A percentile compares a stretch with the other conserved stretches of the same genome.
Evolutionary conservation across 2,113 vertebrate genomes (phyloP).

Genomic region (Merops nubicus): DNA sequence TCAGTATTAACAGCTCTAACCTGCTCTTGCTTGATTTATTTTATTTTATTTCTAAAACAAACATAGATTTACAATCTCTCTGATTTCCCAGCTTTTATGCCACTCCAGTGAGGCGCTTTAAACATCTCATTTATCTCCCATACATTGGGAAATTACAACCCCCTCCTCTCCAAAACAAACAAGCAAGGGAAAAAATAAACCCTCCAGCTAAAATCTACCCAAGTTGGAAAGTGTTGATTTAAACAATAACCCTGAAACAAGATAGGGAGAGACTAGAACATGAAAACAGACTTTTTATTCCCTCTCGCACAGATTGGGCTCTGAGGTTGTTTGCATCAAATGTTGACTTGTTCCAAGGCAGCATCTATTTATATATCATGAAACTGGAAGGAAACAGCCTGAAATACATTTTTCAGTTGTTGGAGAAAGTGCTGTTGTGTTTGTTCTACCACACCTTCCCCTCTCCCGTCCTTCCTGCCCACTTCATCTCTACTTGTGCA

Average conservation of each 20-base stretch:
- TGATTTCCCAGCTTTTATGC: slow-evolving; percentile 53
- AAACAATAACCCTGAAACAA: slow-evolving; percentile 52
- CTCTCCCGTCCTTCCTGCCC: neutral
- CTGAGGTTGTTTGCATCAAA: slow-evolving; percentile 12
- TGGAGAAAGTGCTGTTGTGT: neutral
- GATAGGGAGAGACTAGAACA: neutral
- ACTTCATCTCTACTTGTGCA: neutral
- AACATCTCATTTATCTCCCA: slow-evolving; percentile 65
- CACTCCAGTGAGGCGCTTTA: slow-evolving; percentile 56
- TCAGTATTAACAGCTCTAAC: slow-evolving; percentile 59
- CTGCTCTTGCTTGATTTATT: slow-evolving; percentile 57
- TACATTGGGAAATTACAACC: slow-evolving; percentile 51
- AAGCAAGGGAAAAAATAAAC: neutral
- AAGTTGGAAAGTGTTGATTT: slow-evolving; percentile 46
- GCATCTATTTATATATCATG: neutral
- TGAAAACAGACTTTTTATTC: neutral
- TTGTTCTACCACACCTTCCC: neutral
- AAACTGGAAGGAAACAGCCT: neutral
- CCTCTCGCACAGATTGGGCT: neutral
- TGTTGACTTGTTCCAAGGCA: slow-evolving; percentile 22
- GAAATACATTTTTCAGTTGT: neutral
- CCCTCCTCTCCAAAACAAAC: slow-evolving; percentile 53
- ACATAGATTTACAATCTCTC: slow-evolving; percentile 54
- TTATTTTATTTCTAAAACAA: slow-evolving; percentile 65
- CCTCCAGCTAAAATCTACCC: slow-evolving; percentile 49